phyloP scores from a whole-genome alignment of 1,140 invertebrate species.

The Lucilia sericata region DNA sequence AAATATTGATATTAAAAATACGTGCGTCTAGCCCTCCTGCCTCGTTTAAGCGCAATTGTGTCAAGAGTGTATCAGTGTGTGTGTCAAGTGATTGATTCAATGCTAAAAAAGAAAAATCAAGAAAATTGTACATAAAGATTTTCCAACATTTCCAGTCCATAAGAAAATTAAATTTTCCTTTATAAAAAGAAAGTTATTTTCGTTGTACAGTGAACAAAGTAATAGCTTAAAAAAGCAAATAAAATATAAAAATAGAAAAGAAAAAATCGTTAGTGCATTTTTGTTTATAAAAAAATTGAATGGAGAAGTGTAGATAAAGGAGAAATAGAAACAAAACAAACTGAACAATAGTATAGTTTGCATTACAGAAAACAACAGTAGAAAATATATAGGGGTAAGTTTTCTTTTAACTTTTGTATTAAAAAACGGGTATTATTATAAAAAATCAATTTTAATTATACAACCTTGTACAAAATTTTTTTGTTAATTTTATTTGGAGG shows the following conservation, averaged over 20 bases:
- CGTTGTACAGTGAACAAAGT: neutral
- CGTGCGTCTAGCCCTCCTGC: neutral
- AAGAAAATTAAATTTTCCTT: neutral
- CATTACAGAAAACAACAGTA: neutral
- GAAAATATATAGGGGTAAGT: conserved; percentile 1
- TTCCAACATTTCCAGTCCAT: neutral
- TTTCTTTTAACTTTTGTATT: neutral
- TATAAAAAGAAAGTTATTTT: neutral
- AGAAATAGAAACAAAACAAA: conserved; percentile 15
- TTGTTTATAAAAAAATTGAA: neutral
- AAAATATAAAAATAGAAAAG: neutral
- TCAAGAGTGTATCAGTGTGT: neutral
- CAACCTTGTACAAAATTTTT: neutral
- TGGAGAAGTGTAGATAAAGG: conserved; percentile 25
- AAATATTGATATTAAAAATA: neutral
- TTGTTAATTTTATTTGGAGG: neutral
- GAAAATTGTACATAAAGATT: neutral
- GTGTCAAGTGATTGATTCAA: neutral
- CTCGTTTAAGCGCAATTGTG: conserved; percentile 19
- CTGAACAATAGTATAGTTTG: neutral
- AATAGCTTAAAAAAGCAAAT: neutral
- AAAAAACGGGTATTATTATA: too few species aligned
- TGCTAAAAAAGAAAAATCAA: conserved; percentile 23
- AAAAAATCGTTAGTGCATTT: neutral
- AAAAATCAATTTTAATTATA: too few species aligned